Conservation (phyloP, 2,113 vertebrate species). For the Paradoxurus hermaphroditus region DNA sequence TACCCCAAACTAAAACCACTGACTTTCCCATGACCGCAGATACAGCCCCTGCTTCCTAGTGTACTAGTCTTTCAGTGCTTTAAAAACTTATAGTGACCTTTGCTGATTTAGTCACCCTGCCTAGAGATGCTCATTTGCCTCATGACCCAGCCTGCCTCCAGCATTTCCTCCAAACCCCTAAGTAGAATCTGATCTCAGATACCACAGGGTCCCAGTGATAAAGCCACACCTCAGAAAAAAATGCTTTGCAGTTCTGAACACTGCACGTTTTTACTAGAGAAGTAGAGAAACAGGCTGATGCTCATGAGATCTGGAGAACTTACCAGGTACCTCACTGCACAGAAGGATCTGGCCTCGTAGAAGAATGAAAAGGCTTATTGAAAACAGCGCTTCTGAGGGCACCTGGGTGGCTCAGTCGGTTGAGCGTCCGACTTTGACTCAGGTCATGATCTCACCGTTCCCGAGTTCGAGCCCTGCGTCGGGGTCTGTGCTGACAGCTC, state of each 20-base stretch:
- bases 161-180: neutral
- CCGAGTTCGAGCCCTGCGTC: too few species aligned
- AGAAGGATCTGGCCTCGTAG: neutral
- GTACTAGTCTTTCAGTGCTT: neutral
- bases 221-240: neutral
- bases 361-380: neutral
- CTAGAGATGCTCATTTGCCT: neutral
- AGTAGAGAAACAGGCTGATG: neutral
- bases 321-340: neutral
- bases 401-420: too few species aligned
- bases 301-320: neutral
- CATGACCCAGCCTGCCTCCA: neutral
- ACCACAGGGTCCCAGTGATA: neutral
- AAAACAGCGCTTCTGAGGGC: neutral
- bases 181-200: neutral
- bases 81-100: neutral
- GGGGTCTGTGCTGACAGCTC: too few species aligned
- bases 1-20: neutral
- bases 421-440: too few species aligned
- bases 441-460: too few species aligned
- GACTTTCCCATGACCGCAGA: neutral
- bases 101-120: neutral
- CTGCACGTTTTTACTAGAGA: neutral
- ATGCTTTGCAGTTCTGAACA: neutral
- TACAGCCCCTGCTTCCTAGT: rapidly evolving